A percentile compares a stretch with the other conserved stretches of the same genome.
phyloP scores from a whole-genome alignment of 2,888 invertebrate genomes.

The Pristionchus maxplancki region DNA sequence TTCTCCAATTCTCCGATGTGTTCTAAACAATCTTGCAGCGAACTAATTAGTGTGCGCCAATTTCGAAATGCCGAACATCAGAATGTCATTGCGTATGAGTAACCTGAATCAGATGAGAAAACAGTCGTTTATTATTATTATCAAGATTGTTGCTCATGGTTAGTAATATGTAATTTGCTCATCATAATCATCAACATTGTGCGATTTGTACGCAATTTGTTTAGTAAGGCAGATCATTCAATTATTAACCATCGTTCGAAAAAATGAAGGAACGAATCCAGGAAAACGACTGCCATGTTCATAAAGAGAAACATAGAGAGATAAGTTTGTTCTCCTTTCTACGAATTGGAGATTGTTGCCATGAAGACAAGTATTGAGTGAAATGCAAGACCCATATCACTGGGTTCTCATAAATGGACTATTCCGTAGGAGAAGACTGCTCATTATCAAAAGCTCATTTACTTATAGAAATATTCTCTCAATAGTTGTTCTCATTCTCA shows the following conservation, averaged over 20 bases:
- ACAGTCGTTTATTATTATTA: too few species aligned
- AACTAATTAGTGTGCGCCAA: not conserved
- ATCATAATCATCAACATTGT: too few species aligned
- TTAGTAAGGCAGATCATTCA: not conserved
- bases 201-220: too few species aligned
- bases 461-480: too few species aligned
- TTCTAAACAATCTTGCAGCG: not conserved
- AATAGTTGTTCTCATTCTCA: not conserved
- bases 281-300: not conserved
- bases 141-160: too few species aligned
- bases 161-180: too few species aligned
- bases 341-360: not conserved
- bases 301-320: not conserved
- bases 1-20: too few species aligned
- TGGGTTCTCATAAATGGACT: too few species aligned
- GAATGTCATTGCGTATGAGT: not conserved
- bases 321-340: too few species aligned
- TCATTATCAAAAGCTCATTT: not conserved
- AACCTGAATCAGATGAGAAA: too few species aligned
- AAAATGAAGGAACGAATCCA: not conserved
- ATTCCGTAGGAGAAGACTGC: not conserved
- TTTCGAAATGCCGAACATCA: not conserved
- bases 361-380: not conserved
- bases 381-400: too few species aligned
- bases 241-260: not conserved